A percentile compares a stretch with the other conserved stretches of the same genome.
Conservation (phyloP, 2,113 vertebrate species). For the Tyto alba region DNA sequence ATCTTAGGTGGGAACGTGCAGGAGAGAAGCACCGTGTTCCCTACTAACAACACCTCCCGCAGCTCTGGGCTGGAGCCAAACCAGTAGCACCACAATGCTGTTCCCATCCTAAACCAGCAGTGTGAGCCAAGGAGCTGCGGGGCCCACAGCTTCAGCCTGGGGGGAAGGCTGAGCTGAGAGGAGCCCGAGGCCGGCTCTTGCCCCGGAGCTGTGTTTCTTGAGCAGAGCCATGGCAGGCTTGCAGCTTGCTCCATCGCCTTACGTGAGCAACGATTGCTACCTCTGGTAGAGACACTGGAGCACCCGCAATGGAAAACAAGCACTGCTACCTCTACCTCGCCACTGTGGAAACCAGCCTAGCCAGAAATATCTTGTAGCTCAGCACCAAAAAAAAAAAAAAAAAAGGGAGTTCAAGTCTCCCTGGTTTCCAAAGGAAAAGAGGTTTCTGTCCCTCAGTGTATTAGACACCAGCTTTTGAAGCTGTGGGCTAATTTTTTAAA, state of each 20-base stretch:
- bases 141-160: not conserved
- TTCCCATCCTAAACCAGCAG: not conserved
- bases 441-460: not conserved
- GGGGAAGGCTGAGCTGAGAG: not conserved
- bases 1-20: not conserved
- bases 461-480: not conserved
- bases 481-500: not conserved
- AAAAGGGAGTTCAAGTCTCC: not conserved
- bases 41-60: not conserved
- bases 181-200: fast-evolving
- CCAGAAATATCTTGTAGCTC: not conserved
- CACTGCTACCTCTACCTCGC: not conserved
- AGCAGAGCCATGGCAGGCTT: fast-evolving
- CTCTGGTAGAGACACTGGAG: not conserved
- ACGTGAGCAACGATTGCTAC: fast-evolving
- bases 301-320: not conserved
- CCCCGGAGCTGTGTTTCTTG: too few relatives aligned
- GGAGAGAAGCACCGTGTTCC: not conserved
- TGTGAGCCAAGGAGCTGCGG: not conserved
- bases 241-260: not conserved
- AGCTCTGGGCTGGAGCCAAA: not conserved
- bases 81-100: fast-evolving
- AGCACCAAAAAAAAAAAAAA: not conserved
- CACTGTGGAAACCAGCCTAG: not conserved
- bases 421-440: not conserved